Percentiles rank a stretch among this genome's conserved stretches.
Evolutionary conservation across 2,113 vertebrate genomes (phyloP).

Genomic region (Hepsetus odoe): DNA sequence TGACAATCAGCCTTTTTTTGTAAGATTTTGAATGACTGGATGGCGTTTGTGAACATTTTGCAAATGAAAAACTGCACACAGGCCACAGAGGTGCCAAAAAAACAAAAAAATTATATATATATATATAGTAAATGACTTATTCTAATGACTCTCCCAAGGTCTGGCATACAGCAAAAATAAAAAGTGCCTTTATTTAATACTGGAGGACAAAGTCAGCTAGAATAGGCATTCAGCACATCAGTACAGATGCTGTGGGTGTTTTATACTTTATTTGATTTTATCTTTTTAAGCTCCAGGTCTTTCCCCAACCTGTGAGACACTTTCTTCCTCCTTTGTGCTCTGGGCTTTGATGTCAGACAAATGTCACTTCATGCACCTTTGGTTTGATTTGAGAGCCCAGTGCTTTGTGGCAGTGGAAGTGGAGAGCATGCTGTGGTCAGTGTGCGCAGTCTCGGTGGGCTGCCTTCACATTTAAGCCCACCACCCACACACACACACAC

Average conservation of each 20-base stretch:
- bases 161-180: background rate
- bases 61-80: background rate
- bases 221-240: too few relatives aligned
- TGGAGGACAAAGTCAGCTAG: background rate
- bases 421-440: constrained; percentile 27
- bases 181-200: background rate
- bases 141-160: too few relatives aligned
- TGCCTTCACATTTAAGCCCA: constrained; percentile 33
- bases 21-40: background rate
- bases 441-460: constrained; percentile 35
- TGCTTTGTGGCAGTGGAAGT: constrained; percentile 26
- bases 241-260: too few relatives aligned
- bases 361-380: background rate
- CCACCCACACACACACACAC: constrained; percentile 31
- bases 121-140: too few relatives aligned
- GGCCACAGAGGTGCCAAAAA: background rate
- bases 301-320: background rate
- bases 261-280: too few relatives aligned
- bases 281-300: too few relatives aligned
- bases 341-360: background rate
- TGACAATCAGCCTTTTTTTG: background rate
- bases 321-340: background rate
- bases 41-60: background rate
- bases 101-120: background rate
- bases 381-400: background rate